Base-by-base conservation (phyloP, 2,797 vertebrate genomes). In the Chaetodon trifasciatus region DNA sequence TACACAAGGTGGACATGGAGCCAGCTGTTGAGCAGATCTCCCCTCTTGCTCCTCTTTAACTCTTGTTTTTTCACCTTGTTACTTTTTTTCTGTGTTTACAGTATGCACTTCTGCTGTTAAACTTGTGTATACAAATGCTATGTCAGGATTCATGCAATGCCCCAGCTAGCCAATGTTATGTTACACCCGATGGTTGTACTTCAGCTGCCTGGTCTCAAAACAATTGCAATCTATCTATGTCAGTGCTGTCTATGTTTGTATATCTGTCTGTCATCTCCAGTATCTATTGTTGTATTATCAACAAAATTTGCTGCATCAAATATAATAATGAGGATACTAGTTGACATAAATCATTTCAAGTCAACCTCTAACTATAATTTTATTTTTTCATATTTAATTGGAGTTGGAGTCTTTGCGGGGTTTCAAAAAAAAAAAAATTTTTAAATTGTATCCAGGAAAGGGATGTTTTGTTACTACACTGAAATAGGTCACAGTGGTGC, bases 1-100 rank as follows among this genome's bases (percentile, higher is more conserved):
- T 89, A 85, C 63, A 79, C 40, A 24, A 57, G n/a, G 53, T 13
- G 42, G 42, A 70, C 3, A 7, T 42, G 8, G 40, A 71, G 53
- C 42, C 83, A 85, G 61, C 57, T 74, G 76, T 76, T 73, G 1
- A 75, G 64, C 39, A 35, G 23, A 56, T 64, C 40, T 61, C 24
- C 28, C 19, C 15, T 60, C 40, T 53, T 60, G 4, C 40, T 53
- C 17, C 42, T 3, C n/a, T 44, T 52, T 39, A 39, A 21, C n/a
- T 21, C 1, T 10, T 58, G 32, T 55, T 52, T 62, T 39, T 49
- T 42, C 13, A 37, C 6, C 57, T 10, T 21, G 6, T 70, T 57
- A 10, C 23, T 23, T 52, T 64, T 57, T 21, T 62, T 17, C 17
- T 76, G 8, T 74, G 35, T 64, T 42, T 24, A 74, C 35, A 9